These are phyloP conservation scores for Epizoanthus ramosus DNA, from an alignment of 92 coral and sea anemone species.

Conservation along the genomic window DNA sequence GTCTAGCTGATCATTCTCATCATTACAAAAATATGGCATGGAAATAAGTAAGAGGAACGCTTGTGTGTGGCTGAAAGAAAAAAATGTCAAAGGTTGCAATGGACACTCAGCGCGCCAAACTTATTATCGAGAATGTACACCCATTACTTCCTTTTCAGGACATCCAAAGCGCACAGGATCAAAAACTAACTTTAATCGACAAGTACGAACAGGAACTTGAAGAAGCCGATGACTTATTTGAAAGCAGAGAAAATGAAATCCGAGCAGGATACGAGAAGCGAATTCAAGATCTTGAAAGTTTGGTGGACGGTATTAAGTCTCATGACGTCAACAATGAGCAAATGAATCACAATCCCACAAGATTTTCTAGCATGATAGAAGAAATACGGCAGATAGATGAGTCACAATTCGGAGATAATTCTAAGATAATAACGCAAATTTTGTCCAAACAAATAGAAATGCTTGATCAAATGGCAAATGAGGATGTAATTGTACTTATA, in stretches of 20 bases:
- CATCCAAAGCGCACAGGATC: constrained; percentile 45
- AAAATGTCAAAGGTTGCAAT: too few relatives aligned
- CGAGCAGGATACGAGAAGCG: constrained; percentile 56
- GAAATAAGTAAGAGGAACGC: too few relatives aligned
- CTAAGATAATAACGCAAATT: constrained; percentile 16
- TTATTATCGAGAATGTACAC: background rate
- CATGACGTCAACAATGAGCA: constrained; percentile 20
- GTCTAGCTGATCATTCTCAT: too few relatives aligned
- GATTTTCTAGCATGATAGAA: constrained; percentile 17
- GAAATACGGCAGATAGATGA: constrained; percentile 38
- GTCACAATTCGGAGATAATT: constrained; percentile 18
- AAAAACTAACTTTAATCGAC: constrained; percentile 51
- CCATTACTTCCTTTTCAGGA: constrained; percentile 49
- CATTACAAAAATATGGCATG: too few relatives aligned
- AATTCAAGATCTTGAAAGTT: constrained; percentile 63
- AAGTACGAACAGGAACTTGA: constrained; percentile 71
- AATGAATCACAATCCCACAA: constrained; percentile 29
- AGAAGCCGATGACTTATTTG: constrained; percentile 64
- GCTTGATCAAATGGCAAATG: constrained; percentile 45
- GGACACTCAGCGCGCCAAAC: background rate
- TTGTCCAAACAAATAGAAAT: constrained; percentile 13
- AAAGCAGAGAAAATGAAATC: constrained; percentile 56
- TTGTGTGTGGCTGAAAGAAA: too few relatives aligned
- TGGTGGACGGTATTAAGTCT: constrained; percentile 34
- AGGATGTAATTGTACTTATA: constrained; percentile 15